These are phyloP conservation scores for Cinclus mexicanus DNA, from an alignment of 2,113 vertebrate genomes.

Conservation along the genomic window DNA sequence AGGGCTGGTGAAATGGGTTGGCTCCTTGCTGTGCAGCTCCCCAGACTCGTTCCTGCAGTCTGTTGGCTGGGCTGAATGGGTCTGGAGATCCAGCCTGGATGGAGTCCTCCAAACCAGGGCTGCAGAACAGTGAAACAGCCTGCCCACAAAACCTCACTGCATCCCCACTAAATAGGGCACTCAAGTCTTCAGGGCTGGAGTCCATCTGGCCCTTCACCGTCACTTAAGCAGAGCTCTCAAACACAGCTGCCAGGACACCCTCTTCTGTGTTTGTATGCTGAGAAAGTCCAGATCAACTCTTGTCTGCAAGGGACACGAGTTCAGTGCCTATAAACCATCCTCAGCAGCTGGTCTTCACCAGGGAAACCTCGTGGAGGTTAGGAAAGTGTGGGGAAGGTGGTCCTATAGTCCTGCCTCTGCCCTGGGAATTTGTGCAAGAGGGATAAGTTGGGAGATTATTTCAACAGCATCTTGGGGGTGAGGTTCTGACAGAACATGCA, in stretches of 20 bases:
- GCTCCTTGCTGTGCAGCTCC: not conserved
- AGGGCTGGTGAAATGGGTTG: not conserved
- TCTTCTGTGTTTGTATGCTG: not conserved
- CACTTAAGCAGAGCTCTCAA: constrained; percentile 3
- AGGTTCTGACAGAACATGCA: not conserved
- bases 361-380: not conserved
- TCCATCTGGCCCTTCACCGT: constrained; percentile 14
- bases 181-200: not conserved
- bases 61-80: not conserved
- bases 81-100: not conserved
- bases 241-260: not conserved
- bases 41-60: not conserved
- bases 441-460: not conserved
- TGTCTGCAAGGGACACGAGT: not conserved
- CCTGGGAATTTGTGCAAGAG: not conserved
- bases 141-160: not conserved
- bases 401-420: not conserved
- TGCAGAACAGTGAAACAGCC: not conserved
- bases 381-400: not conserved
- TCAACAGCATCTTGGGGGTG: not conserved
- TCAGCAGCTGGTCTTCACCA: not conserved
- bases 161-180: not conserved
- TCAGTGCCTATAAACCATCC: not conserved
- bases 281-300: not conserved
- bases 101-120: not conserved